These are phyloP conservation scores for Calameuta pallipes DNA, from an alignment of 2,888 invertebrate species.

Conservation along the genomic window DNA sequence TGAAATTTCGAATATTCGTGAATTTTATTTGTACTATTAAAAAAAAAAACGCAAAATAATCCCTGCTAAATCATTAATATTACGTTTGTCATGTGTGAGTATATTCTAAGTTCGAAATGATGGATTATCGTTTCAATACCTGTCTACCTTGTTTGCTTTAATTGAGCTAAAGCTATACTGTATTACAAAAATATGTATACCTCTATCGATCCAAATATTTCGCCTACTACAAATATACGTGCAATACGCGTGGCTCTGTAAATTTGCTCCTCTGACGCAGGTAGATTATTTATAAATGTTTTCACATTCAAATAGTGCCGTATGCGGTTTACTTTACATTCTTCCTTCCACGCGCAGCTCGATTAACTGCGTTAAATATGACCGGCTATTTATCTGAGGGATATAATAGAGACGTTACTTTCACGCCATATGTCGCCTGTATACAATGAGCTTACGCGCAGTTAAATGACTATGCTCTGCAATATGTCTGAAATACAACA, in stretches of 20 bases:
- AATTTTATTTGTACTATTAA: background rate
- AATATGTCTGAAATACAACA: constrained; percentile 46
- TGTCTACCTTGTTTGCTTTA: background rate
- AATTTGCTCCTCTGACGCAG: background rate
- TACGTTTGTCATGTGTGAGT: background rate
- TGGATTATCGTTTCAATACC: background rate
- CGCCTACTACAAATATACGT: background rate
- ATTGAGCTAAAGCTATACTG: background rate
- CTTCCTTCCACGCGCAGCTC: constrained; percentile 13
- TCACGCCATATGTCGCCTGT: constrained; percentile 49
- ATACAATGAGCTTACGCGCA: constrained; percentile 40
- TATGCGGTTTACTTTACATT: constrained; percentile 9
- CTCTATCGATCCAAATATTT: background rate
- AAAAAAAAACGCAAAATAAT: background rate
- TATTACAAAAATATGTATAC: background rate
- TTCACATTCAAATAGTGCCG: constrained; percentile 16
- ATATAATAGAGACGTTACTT: constrained; percentile 55
- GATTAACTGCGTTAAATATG: constrained; percentile 52
- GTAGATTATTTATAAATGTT: background rate
- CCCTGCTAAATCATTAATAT: background rate
- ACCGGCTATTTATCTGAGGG: constrained; percentile 46
- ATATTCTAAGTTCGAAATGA: background rate
- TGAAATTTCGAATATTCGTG: no score
- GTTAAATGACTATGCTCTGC: constrained; percentile 45
- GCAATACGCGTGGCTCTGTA: background rate